Evolutionary conservation across 2,888 invertebrate species (phyloP), one percentile per base, ranked within the genome.

Genomic region (Nomada fabriciana): DNA sequence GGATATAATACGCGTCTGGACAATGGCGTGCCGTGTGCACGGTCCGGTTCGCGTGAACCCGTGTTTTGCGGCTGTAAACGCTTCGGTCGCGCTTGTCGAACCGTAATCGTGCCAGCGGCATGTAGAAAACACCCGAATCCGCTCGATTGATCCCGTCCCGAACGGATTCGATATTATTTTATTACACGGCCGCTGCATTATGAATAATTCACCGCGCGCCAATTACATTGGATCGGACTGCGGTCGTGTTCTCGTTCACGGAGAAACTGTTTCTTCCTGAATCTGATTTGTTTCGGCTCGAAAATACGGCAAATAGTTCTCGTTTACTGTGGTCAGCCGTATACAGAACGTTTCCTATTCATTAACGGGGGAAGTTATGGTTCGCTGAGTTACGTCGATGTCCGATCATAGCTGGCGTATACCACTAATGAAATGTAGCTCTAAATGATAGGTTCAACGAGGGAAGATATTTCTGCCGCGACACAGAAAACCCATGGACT

Each of bases 71-170:
- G 69, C 78, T 52, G 70, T 76, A 82, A 73, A 83, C 69, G 76
- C 69, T 80, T 70, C 80, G 63, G 68, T 52, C 61, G 68, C 20
- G 50, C 55, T 80, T 76, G 80, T 18, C 59, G 50, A 55, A 77
- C 75, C 82, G 77, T 84, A 80, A 81, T 85, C 73, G 72, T 57
- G 65, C 55, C 29, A 52, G 53, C 64, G 68, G 47, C 25, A 61
- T 69, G 70, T 69, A 78, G 83, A 87, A 80, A 87, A 80, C 75
- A 68, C 73, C 67, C 71, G 85, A 78, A 77, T 78, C 78, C 42
- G 74, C 36, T 57, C 83, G 78, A 85, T 86, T 80, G 80, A 75
- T 76, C 81, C 73, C 53, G 29, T 7, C 43, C 42, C 23, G 2
- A 7, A 55, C 42, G 55, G 59, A 78, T 74, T 64, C 75, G 29